Base-by-base conservation (phyloP, 2,888 invertebrate genomes). In the Torymus aiolomorphi region DNA sequence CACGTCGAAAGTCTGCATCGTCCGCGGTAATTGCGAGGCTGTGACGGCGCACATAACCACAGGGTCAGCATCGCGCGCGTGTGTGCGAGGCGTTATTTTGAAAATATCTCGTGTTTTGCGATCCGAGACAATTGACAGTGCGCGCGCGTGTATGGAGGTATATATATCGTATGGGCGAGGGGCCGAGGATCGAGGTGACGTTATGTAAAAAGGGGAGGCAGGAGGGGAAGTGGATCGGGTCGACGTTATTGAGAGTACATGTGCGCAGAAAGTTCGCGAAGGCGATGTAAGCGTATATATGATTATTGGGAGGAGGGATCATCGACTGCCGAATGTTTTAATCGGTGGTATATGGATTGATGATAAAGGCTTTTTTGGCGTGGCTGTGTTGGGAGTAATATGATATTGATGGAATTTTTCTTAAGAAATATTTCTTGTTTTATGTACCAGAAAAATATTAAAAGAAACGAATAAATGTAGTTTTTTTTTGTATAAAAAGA, bases 31-130 rank as follows among this genome's bases (percentile, higher is more conserved):
- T 59, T 66, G 52, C 59, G 42, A 52, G 66, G n/a, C 56, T 42
- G 42, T 14, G 31, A 57, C 8, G 62, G 56, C 14, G 59, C 5
- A 63, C 16, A 63, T 65, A 76, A 70, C 20, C n/a, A 31, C 51
- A 63, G 54, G 49, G 59, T 59, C 20, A 18, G 54, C 20, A 20
- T 2, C 11, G 49, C 56, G 57, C 20, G 31, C n/a, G 63, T 49
- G 59, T n/a, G n/a, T n/a, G n/a, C 66, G 52, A 18, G 49, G 61
- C 78, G 56, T 62, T 84, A 78, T 86, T 86, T 84, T 73, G n/a
- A 80, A 86, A 85, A 85, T 83, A 81, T 82, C 57, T 62, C 70
- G 31, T 31, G 78, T 62, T 49, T 69, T 56, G 54, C 69, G 76
- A 77, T 16, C 74, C 71, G 24, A 78, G 80, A 83, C 84, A 80